phyloP scores from a whole-genome alignment of 2,113 vertebrate genomes.

The Asarcornis scutulata region DNA sequence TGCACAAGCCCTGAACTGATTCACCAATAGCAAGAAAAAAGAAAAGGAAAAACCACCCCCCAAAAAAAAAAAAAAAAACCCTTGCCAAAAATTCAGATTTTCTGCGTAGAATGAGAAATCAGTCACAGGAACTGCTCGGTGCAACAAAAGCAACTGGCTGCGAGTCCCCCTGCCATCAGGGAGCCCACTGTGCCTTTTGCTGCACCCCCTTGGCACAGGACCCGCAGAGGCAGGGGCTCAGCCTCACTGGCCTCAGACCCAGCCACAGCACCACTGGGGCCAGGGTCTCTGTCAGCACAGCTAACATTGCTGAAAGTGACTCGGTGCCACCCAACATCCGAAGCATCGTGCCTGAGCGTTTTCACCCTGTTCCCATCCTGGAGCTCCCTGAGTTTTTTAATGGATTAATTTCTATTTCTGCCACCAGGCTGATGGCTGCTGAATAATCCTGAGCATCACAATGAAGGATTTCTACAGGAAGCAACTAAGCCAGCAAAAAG shows the following conservation, averaged over 20 bases:
- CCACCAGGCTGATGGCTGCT: background rate
- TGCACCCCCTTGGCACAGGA: background rate
- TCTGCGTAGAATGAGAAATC: background rate
- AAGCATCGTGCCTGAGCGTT: background rate
- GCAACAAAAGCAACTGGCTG: background rate
- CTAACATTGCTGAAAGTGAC: background rate
- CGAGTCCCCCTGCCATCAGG: background rate
- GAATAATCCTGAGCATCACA: background rate
- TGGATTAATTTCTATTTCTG: background rate
- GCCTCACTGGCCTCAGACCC: accelerated
- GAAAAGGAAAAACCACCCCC: background rate
- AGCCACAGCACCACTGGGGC: accelerated
- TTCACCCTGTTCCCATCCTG: background rate
- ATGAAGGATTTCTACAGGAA: background rate
- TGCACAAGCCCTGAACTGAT: background rate
- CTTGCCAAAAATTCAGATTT: background rate
- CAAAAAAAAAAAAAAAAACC: background rate
- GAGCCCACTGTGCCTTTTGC: background rate
- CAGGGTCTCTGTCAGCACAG: background rate
- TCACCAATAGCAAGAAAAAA: background rate
- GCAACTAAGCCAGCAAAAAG: conserved; percentile 31
- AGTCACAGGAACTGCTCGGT: background rate
- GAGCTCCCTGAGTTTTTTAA: background rate
- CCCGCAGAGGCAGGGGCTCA: too few species aligned
- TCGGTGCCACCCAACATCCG: accelerated